Percentiles rank a stretch among this genome's conserved stretches.
These are phyloP conservation scores for Eubasilissa splendida DNA, from an alignment of 2,888 invertebrate genomes.

Conservation along the genomic window DNA sequence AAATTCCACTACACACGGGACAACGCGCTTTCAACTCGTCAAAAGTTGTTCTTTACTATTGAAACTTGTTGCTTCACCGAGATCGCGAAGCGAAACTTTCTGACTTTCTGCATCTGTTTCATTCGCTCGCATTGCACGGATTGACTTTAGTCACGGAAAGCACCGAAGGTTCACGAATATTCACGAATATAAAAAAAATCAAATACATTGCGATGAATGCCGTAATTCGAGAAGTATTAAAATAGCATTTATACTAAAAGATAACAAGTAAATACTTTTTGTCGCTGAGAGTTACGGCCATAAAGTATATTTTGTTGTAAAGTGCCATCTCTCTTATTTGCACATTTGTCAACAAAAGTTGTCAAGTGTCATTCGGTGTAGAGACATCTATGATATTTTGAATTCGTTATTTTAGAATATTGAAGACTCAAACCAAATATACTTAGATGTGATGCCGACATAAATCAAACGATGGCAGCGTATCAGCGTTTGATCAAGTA, in stretches of 20 bases:
- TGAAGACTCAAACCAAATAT: too few relatives aligned
- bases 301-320: too few relatives aligned
- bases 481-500: too few relatives aligned
- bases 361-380: too few relatives aligned
- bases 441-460: too few relatives aligned
- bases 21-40: constrained; percentile 47
- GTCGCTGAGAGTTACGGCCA: background rate
- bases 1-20: constrained; percentile 41
- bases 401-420: too few relatives aligned
- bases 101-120: constrained; percentile 51
- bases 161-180: constrained; percentile 46
- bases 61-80: constrained; percentile 55
- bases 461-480: too few relatives aligned
- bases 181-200: background rate
- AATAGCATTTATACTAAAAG: background rate
- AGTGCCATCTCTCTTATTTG: too few relatives aligned
- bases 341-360: too few relatives aligned
- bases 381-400: too few relatives aligned
- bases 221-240: too few relatives aligned
- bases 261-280: background rate
- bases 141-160: constrained; percentile 41
- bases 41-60: constrained; percentile 53
- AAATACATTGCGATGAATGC: background rate
- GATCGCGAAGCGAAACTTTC: constrained; percentile 52
- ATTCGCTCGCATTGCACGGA: constrained; percentile 48